Evolutionary conservation across 2,113 vertebrate genomes (phyloP), one percentile per base, ranked within the genome.

Genomic region (Sceloporus tristichus): DNA sequence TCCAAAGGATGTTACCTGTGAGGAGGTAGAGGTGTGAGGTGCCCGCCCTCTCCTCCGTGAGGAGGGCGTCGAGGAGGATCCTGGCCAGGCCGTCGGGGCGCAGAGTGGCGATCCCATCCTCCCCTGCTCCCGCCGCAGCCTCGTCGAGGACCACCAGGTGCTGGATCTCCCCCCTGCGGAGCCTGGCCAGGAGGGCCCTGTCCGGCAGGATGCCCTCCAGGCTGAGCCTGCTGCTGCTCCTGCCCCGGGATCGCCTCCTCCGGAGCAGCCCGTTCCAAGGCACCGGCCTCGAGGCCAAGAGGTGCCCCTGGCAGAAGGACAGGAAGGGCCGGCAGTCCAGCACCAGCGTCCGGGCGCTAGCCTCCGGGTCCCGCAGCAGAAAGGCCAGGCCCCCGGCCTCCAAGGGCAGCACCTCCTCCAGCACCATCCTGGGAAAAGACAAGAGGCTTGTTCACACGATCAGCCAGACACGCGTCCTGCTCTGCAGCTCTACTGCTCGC

Each of bases 281-380:
- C 27, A 98, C 97, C 0, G 97, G 98, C 29, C 97, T 94, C 54
- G 98, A 97, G 68, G 96, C 94, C 75, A 87, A 89, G 70, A 98
- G 95, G 93, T 97, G 98, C 74, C 95, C 84, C 27, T 93, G 88
- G 68, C 97, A 97, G 87, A 97, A 98, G 8, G 97, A 95, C 29
- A 98, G 96, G 91, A 98, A 98, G 13, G 98, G 97, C 53, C 98
- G 96, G 91, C 98, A 98, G 95, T 98, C 98, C 75, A 98, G 94
- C 86, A 98, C 88, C 92, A 98, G 95, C 1, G 95, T 96, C 3
- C 96, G 95, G 2, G 93, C 96, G 21, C 95, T 92, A 25, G 97
- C 96, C 79, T 78, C 89, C 27, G 96, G 96, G 10, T 97, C 97
- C 79, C 95, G 94, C 88, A 98, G 95, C 56, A 98, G 93, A 85